Conservation (phyloP, 2,113 vertebrate genomes). For the Gracilinanus agilis region DNA sequence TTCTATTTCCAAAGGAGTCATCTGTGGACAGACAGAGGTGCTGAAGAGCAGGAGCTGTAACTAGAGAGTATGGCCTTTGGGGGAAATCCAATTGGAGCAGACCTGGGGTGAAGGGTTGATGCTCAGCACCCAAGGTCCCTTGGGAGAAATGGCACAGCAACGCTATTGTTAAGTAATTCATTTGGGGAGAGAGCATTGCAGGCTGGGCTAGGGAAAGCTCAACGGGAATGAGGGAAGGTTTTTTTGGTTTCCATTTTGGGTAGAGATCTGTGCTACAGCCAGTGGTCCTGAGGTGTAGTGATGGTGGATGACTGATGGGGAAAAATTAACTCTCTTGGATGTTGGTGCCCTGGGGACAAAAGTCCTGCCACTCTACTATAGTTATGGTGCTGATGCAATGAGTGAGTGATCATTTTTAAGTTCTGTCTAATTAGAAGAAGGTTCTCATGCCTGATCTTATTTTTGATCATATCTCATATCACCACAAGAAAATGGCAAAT, state of each 20-base stretch:
- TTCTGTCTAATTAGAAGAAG: not conserved
- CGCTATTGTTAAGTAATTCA: not conserved
- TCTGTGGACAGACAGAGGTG: not conserved
- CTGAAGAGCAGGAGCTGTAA: not conserved
- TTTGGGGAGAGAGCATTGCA: not conserved
- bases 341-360: not conserved
- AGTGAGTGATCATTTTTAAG: not conserved
- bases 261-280: not conserved
- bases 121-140: not conserved
- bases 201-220: not conserved
- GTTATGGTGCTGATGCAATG: not conserved
- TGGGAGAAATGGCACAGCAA: not conserved
- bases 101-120: not conserved
- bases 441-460: not conserved
- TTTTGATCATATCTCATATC: not conserved
- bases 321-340: not conserved
- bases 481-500: constrained; percentile 17
- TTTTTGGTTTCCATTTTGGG: not conserved
- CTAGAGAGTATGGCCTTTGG: not conserved
- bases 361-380: not conserved
- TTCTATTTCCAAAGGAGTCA: not conserved
- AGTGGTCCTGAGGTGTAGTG: not conserved
- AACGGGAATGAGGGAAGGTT: not conserved
- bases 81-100: not conserved
- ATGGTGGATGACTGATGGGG: not conserved